Evolutionary conservation across 2,797 vertebrate species (phyloP), one percentile per base, ranked within the genome.

Genomic region (Poecilia wingei): DNA sequence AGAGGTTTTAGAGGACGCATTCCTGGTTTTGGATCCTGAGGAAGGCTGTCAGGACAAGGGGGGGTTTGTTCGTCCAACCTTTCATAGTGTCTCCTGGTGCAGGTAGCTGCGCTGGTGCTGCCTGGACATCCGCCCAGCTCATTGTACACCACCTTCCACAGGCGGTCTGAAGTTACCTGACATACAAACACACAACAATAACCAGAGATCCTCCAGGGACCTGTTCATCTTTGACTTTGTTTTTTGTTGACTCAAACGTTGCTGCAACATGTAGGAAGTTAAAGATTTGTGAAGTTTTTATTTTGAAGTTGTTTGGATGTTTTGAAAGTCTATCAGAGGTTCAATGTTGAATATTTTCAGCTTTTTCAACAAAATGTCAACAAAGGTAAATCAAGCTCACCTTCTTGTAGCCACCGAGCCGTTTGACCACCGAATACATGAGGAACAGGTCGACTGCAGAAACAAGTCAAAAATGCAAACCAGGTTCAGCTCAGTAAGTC

Each of bases 131-230:
- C 96, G 7, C 96, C 96, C 80, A 97, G 83, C 91, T 96, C 95
- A 7, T 97, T 96, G 57, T 97, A 97, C 13, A 97, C 96, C n/a
- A 93, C 91, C 79, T 97, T 97, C 96, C 96, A 97, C 55, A 96
- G 88, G 5, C 96, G 93, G 10, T 94, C 94, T 0, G 89, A 61
- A 0, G 96, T 96, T 85, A 97, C 96, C 96, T 97, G 81, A 0
- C 20, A 79, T 49, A 77, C 25, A 86, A 18, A 75, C 31, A 76
- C n/a, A 75, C 10, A 36, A 18, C 12, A 33, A 71, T 36, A 39
- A 78, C 18, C 6, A 41, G 64, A 68, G 64, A 9, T 9, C 18
- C 12, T 22, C 3, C 33, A 39, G 18, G 20, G 1, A 22, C 36
- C 8, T 39, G 18, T 12, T 36, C 7, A 36, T 66, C 12, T 6